Evolutionary conservation across 2,888 invertebrate genomes (phyloP), one percentile per base, ranked within the genome.

Genomic region (Pristionchus arcanus): DNA sequence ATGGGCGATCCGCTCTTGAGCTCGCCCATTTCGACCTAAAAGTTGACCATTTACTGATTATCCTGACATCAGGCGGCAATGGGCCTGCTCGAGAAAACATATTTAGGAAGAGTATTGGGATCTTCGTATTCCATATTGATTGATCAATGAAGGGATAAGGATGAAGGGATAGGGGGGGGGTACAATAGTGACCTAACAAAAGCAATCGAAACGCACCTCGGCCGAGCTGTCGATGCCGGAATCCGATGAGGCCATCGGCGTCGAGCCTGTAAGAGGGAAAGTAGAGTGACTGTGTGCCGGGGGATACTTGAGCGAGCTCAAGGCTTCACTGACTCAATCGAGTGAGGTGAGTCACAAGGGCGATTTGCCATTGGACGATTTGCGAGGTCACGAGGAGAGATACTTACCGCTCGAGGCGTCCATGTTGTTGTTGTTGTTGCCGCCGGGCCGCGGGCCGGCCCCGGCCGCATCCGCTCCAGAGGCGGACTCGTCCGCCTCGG

Each of bases 181-280:
- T 4, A 13, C 19, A 3, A 28, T 16, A 11, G 3, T 66, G 66
- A 28, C 28, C 66, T 13, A 68, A 31, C 11, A 28, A 68, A 28
- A 68, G 11, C 28, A 11, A 71, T n/a, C 66, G 15, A 9, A 28
- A 66, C 7, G 28, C 49, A 91, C 93, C 90, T 94, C 94, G 63
- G 93, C 93, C 31, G 94, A 93, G 89, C 94, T 94, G 92, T 95
- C 95, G 84, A 95, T 94, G 34, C 95, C 95, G 90, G 94, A 94
- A 91, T 95, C 95, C 25, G 95, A 95, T n/a, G 95, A 94, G 55
- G 94, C 93, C 94, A 95, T 93, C 86, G 94, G 94, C 31, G 92
- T 91, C 68, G 91, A 92, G 87, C 91, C 92, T 92, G 92, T 25
- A 91, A 85, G 19, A 19, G 86, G 59, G 37, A 53, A 31, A 63